Percentiles rank a stretch among this genome's conserved stretches.
Evolutionary conservation across 2,113 vertebrate genomes (phyloP).

Genomic region (Colaptes auratus): DNA sequence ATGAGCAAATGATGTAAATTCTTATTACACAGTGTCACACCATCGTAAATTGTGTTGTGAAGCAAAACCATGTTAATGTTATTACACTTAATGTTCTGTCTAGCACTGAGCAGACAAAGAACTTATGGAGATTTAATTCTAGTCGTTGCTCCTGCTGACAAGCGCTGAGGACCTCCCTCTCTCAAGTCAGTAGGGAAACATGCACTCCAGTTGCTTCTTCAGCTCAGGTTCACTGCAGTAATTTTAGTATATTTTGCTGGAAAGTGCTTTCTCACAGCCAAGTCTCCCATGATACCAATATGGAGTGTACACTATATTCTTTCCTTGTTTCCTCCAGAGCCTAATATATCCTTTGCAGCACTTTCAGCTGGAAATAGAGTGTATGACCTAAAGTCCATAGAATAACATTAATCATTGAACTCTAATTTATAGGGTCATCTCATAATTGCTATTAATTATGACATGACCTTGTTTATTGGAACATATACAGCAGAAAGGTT

Average conservation of each 20-base stretch:
- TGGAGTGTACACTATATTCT: constrained; percentile 11
- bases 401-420: constrained; percentile 45
- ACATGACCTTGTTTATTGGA: neutral
- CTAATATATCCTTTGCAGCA: constrained; percentile 28
- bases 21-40: neutral
- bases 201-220: neutral
- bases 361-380: constrained; percentile 49
- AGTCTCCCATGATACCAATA: constrained; percentile 17
- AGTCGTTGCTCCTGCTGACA: neutral
- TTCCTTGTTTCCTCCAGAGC: constrained; percentile 44
- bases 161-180: neutral
- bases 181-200: neutral
- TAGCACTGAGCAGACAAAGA: neutral
- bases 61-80: neutral
- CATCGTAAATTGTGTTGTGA: neutral
- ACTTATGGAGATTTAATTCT: neutral
- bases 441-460: constrained; percentile 20
- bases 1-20: neutral
- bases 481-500: neutral
- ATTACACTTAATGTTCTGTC: neutral
- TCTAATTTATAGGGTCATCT: constrained; percentile 35
- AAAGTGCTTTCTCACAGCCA: constrained; percentile 37
- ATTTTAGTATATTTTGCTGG: constrained; percentile 32
- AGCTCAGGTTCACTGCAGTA: constrained; percentile 20
- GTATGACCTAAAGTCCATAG: constrained; percentile 47